Evolutionary conservation across 1,140 invertebrate genomes (phyloP).

Genomic region (Hirudo medicinalis): DNA sequence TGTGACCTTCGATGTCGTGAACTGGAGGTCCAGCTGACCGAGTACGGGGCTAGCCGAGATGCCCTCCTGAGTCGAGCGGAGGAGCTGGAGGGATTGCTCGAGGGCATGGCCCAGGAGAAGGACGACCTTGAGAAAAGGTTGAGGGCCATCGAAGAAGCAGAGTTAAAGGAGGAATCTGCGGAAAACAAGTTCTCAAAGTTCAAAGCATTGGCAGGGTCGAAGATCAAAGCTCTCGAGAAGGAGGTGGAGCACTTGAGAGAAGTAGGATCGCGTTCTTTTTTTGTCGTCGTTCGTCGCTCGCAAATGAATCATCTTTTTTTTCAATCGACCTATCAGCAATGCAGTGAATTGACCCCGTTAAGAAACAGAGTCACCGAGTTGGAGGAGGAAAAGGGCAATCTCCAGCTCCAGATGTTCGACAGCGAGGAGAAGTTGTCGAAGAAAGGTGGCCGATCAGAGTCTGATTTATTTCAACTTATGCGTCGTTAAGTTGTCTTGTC

Average conservation of each 20-base stretch:
- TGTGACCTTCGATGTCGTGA: background rate
- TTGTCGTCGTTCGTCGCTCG: background rate
- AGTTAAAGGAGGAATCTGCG: background rate
- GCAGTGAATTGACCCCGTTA: background rate
- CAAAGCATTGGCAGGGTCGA: constrained; percentile 62
- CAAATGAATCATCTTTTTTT: background rate
- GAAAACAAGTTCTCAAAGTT: constrained; percentile 58
- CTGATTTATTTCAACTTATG: background rate
- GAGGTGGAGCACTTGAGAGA: constrained; percentile 55
- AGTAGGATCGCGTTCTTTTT: background rate
- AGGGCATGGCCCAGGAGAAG: constrained; percentile 31
- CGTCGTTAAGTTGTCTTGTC: too few relatives aligned
- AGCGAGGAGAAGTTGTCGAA: constrained; percentile 2
- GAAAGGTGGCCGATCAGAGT: background rate
- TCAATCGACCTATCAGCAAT: too few relatives aligned
- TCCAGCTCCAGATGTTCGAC: constrained; percentile 13
- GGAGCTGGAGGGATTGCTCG: constrained; percentile 6
- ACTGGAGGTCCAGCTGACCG: constrained; percentile 6
- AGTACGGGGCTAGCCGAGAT: constrained; percentile 30
- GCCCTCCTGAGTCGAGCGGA: constrained; percentile 12
- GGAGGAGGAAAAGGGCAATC: constrained; percentile 16
- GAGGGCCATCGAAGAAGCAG: background rate
- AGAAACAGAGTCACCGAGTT: background rate
- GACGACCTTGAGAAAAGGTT: background rate
- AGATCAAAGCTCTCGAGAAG: constrained; percentile 68